Evolutionary conservation across 1,140 invertebrate species (phyloP).

Genomic region (Drosophila takahashii): DNA sequence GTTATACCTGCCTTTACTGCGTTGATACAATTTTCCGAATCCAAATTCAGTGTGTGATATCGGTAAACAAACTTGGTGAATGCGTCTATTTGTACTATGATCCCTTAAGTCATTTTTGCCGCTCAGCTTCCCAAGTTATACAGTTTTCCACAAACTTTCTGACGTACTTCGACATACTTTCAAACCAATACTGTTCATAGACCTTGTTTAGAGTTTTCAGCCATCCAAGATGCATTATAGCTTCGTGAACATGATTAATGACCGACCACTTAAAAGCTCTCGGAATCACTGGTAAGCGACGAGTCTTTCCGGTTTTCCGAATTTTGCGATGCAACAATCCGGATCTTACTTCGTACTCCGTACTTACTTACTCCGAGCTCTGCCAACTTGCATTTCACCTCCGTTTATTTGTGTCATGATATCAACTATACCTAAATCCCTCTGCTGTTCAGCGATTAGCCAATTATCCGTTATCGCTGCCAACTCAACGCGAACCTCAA

Average conservation of each 20-base stretch:
- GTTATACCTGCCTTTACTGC: neutral
- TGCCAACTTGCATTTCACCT: neutral
- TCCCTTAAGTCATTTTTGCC: no score
- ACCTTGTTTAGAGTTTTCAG: slow-evolving; percentile 22
- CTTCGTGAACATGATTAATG: slow-evolving; percentile 24
- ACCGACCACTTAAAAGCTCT: slow-evolving; percentile 25
- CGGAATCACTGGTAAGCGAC: slow-evolving; percentile 21
- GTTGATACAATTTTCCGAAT: neutral
- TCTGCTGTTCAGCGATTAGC: slow-evolving; percentile 2
- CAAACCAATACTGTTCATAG: slow-evolving; percentile 11
- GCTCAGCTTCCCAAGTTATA: no score
- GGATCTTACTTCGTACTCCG: no score
- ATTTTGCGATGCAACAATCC: slow-evolving; percentile 1
- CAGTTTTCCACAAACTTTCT: slow-evolving; percentile 7
- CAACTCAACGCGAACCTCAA: neutral
- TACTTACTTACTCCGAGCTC: no score
- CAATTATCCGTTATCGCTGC: slow-evolving; percentile 2
- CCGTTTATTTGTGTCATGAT: neutral
- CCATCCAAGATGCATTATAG: slow-evolving; percentile 24
- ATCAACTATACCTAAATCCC: neutral
- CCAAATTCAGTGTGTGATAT: neutral
- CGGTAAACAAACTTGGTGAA: neutral
- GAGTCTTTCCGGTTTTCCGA: slow-evolving; percentile 6
- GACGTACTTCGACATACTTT: neutral
- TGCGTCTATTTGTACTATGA: no score